Percentiles rank a stretch among this genome's conserved stretches.
Evolutionary conservation across 2,797 vertebrate genomes (phyloP).

Genomic region (Erpetoichthys calabaricus): DNA sequence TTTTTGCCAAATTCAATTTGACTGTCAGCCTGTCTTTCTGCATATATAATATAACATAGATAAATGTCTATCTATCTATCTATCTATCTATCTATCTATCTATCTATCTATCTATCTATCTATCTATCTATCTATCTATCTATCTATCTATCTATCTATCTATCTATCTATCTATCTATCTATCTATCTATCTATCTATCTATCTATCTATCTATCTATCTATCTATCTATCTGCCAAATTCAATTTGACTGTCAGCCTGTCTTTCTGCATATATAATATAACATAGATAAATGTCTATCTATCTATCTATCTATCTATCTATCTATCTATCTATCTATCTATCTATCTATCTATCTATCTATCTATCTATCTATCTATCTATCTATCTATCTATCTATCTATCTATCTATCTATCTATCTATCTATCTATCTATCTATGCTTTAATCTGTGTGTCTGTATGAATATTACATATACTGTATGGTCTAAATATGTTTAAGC

Average conservation of each 20-base stretch:
- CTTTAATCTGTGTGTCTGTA: too few species aligned
- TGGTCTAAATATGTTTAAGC: too few species aligned
- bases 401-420: not conserved
- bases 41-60: too few species aligned
- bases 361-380: constrained; percentile 13
- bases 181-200: not conserved
- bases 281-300: not conserved
- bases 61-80: too few species aligned
- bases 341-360: constrained; percentile 12
- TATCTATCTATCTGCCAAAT: not conserved
- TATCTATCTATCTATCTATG: not conserved
- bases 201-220: not conserved
- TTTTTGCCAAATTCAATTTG: too few species aligned
- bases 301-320: not conserved
- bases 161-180: not conserved
- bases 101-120: constrained; percentile 10
- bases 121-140: constrained; percentile 6
- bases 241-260: not conserved
- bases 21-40: too few species aligned
- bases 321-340: constrained; percentile 13
- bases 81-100: constrained; percentile 4
- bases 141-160: constrained; percentile 13
- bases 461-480: too few species aligned
- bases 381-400: constrained; percentile 6
- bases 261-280: not conserved